Evolutionary conservation across 2,113 vertebrate genomes (phyloP).

Genomic region (Oriolus oriolus): DNA sequence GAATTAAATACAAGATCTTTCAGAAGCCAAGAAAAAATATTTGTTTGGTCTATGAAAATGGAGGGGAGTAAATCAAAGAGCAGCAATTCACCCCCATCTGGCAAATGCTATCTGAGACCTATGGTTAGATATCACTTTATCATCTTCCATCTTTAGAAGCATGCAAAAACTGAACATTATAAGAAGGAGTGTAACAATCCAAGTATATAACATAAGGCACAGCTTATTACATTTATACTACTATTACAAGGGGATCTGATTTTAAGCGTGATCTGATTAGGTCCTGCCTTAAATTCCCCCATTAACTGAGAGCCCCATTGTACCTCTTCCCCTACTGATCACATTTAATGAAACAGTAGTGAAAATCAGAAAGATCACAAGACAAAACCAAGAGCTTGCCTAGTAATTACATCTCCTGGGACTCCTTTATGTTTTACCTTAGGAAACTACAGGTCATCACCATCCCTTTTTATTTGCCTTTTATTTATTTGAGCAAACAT

Average conservation of each 20-base stretch:
- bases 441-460: background rate
- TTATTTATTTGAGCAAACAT: background rate
- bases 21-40: background rate
- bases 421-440: background rate
- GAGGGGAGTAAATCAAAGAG: background rate
- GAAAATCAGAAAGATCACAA: background rate
- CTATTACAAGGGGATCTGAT: background rate
- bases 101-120: background rate
- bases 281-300: background rate
- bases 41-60: background rate
- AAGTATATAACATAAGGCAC: background rate
- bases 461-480: background rate
- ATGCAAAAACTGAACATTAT: background rate
- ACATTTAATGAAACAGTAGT: background rate
- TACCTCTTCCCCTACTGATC: background rate
- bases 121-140: background rate
- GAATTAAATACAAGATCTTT: background rate
- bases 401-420: background rate
- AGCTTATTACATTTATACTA: background rate
- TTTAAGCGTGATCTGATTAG: background rate
- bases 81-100: background rate
- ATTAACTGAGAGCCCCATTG: background rate
- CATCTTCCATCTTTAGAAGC: background rate
- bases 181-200: background rate
- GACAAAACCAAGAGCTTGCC: background rate